A percentile compares a stretch with the other conserved stretches of the same genome.
Evolutionary conservation across 2,113 vertebrate genomes (phyloP).

Genomic region (Oncorhynchus gorbuscha): DNA sequence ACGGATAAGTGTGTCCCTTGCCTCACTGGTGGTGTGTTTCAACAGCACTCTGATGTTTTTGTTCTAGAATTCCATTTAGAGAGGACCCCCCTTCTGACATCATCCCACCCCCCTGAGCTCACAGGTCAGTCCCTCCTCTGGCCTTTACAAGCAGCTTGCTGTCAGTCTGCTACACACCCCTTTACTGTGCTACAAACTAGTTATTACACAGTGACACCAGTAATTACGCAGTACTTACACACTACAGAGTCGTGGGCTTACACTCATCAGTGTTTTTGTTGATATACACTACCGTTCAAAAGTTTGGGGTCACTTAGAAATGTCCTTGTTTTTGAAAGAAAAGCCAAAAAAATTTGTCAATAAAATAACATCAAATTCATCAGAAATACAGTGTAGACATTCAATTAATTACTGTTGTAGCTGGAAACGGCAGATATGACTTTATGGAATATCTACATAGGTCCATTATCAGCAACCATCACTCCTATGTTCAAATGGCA

Average conservation of each 20-base stretch:
- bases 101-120: constrained; percentile 99
- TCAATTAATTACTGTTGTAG: too few species aligned
- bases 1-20: constrained; percentile 28
- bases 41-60: constrained; percentile 82
- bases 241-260: not conserved
- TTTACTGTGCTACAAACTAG: constrained; percentile 19
- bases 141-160: constrained; percentile 78
- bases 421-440: too few species aligned
- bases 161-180: constrained; percentile 26
- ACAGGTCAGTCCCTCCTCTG: constrained; percentile 93
- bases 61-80: constrained; percentile 99
- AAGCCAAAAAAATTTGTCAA: too few species aligned
- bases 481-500: too few species aligned
- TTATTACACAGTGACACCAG: not conserved
- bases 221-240: not conserved
- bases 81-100: constrained; percentile 99
- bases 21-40: constrained; percentile 52
- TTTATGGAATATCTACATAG: too few species aligned
- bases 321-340: too few species aligned
- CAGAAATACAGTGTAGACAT: too few species aligned
- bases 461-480: too few species aligned
- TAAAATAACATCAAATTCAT: too few species aligned
- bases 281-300: not conserved
- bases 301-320: too few species aligned
- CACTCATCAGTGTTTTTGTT: not conserved